Evolutionary conservation across 2,797 vertebrate species (phyloP).

Genomic region (Hephaestus fuliginosus): DNA sequence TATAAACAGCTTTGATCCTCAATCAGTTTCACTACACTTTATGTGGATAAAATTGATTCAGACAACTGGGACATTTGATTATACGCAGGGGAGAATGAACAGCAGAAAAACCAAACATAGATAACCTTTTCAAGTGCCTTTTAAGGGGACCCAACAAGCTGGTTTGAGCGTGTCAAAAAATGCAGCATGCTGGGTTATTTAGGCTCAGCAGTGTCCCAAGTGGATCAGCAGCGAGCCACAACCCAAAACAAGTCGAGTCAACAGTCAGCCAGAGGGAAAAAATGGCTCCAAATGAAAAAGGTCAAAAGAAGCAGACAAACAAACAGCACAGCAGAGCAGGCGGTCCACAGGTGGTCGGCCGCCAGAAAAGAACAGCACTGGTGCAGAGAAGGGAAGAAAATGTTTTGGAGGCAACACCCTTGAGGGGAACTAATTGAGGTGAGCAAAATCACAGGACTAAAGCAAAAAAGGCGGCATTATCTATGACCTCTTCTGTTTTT

Average conservation of each 20-base stretch:
- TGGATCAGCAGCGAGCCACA: constrained; percentile 7
- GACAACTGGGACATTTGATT: background rate
- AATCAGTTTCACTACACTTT: background rate
- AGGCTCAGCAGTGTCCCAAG: constrained; percentile 18
- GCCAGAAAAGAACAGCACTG: constrained; percentile 4
- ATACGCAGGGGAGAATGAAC: background rate
- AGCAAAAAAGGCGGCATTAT: background rate
- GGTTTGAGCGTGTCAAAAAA: constrained; percentile 19
- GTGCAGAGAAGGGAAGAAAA: constrained; percentile 11
- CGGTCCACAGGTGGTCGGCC: constrained; percentile 26
- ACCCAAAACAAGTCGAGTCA: constrained; percentile 26
- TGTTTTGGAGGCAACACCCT: constrained; percentile 1
- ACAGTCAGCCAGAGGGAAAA: constrained; percentile 12
- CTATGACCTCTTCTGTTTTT: background rate
- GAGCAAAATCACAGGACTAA: constrained; percentile 7
- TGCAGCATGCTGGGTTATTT: constrained; percentile 27
- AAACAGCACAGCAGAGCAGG: constrained; percentile 32
- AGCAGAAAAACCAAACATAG: background rate
- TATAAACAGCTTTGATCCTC: background rate
- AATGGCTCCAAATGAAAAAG: constrained; percentile 33
- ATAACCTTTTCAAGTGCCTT: background rate
- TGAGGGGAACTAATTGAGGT: background rate
- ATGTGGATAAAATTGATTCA: background rate
- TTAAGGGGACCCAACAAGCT: constrained; percentile 11
- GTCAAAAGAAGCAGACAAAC: constrained; percentile 34